phyloP scores from a whole-genome alignment of 2,888 invertebrate genomes.

The Mechanitis messenoides region DNA sequence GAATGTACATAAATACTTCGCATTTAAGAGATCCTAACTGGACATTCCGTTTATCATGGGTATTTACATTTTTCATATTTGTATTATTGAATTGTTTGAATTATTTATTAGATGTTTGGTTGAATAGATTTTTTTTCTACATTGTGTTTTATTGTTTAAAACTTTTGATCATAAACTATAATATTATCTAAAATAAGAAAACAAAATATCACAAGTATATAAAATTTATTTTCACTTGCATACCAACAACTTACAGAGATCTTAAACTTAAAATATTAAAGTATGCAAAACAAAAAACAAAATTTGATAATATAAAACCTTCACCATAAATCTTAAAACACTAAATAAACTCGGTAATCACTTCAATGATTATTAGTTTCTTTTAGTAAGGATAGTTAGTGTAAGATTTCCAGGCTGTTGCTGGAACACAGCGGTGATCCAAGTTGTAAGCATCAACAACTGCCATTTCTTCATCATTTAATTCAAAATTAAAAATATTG shows the following conservation, averaged over 20 bases:
- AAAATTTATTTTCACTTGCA: too few relatives aligned
- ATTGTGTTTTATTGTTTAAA: background rate
- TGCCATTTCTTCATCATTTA: conserved; percentile 74
- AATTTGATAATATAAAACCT: too few relatives aligned
- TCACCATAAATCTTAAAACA: too few relatives aligned
- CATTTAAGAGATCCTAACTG: conserved; percentile 5
- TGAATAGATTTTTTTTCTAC: background rate
- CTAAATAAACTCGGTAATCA: too few relatives aligned
- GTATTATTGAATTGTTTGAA: background rate
- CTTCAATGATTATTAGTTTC: too few relatives aligned
- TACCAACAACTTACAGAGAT: too few relatives aligned
- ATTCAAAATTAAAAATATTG: conserved; percentile 78
- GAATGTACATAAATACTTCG: background rate
- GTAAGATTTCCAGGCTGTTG: conserved; percentile 32
- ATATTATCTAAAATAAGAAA: conserved; percentile 25
- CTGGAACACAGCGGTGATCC: conserved; percentile 68
- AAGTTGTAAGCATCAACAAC: conserved; percentile 75
- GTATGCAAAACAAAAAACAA: too few relatives aligned
- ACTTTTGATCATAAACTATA: background rate
- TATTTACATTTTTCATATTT: background rate
- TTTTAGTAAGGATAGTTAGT: conserved; percentile 50
- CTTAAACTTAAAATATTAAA: too few relatives aligned
- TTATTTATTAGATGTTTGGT: conserved; percentile 1
- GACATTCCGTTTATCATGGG: conserved; percentile 1
- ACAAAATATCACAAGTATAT: too few relatives aligned